Conservation (phyloP, 1,140 invertebrate species). For the Mactra quadrangularis region DNA sequence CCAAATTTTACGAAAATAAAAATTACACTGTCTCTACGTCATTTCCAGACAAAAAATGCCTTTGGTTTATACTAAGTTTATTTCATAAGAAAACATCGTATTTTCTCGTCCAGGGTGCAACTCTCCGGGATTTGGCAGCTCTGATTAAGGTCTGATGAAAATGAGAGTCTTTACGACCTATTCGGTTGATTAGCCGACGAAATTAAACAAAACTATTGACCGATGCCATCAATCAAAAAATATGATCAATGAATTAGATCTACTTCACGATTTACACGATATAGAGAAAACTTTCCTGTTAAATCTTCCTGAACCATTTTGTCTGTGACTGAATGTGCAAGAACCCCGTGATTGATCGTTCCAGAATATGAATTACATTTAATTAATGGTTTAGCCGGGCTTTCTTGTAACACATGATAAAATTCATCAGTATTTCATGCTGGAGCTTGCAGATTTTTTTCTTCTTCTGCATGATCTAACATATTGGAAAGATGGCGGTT, state of each 20-base stretch:
- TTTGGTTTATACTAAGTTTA: no score
- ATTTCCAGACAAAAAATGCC: no score
- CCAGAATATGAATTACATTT: conserved; percentile 25
- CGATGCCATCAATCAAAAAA: conserved; percentile 28
- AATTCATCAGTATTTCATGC: no score
- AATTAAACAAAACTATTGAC: conserved; percentile 60
- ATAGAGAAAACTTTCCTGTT: no score
- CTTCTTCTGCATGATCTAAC: no score
- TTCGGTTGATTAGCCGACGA: conserved; percentile 32
- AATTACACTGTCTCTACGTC: no score
- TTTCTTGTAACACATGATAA: no score
- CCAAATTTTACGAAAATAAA: no score
- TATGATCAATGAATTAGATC: conserved; percentile 20
- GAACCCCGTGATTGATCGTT: conserved; percentile 10
- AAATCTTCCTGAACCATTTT: neutral
- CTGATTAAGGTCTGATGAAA: conserved; percentile 4
- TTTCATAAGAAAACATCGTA: no score
- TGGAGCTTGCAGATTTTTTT: no score
- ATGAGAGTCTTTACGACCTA: conserved; percentile 43
- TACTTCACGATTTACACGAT: no score
- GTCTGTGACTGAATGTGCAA: neutral
- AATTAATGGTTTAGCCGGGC: conserved; percentile 17
- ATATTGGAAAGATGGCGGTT: no score
- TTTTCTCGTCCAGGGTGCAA: conserved; percentile 25
- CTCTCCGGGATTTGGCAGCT: neutral